phyloP scores from a whole-genome alignment of 2,113 vertebrate genomes.

The Gambusia affinis region DNA sequence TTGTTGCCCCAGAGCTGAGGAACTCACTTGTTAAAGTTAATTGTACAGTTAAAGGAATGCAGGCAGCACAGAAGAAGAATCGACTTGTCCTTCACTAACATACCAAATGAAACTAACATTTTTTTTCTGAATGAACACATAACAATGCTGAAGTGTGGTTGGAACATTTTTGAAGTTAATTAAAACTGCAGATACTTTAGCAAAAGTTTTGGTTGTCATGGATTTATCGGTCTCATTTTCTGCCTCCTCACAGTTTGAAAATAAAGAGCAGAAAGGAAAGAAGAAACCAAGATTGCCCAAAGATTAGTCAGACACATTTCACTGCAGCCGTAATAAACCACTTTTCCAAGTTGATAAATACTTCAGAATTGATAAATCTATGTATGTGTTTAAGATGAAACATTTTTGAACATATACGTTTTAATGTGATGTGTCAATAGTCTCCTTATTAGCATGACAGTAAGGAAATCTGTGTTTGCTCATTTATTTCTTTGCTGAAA shows the following conservation, averaged over 20 bases:
- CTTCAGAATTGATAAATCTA: neutral
- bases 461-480: too few species aligned
- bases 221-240: neutral
- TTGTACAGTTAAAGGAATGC: slow-evolving; percentile 8
- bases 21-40: slow-evolving; percentile 13
- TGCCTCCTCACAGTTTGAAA: neutral
- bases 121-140: neutral
- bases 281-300: too few species aligned
- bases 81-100: neutral
- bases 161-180: neutral
- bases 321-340: neutral
- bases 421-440: neutral
- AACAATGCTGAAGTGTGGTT: neutral
- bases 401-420: neutral
- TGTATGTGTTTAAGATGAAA: neutral
- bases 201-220: neutral
- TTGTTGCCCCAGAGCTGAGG: slow-evolving; percentile 16
- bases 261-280: too few species aligned
- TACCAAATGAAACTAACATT: neutral
- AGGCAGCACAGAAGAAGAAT: slow-evolving; percentile 1
- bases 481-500: too few species aligned
- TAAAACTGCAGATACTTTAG: neutral
- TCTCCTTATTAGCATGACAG: too few species aligned
- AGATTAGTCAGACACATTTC: neutral
- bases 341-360: neutral